Percentiles rank a stretch among this genome's conserved stretches.
These are phyloP conservation scores for Ptilorrhoa leucosticta DNA, from an alignment of 2,113 vertebrate species.

Conservation along the genomic window DNA sequence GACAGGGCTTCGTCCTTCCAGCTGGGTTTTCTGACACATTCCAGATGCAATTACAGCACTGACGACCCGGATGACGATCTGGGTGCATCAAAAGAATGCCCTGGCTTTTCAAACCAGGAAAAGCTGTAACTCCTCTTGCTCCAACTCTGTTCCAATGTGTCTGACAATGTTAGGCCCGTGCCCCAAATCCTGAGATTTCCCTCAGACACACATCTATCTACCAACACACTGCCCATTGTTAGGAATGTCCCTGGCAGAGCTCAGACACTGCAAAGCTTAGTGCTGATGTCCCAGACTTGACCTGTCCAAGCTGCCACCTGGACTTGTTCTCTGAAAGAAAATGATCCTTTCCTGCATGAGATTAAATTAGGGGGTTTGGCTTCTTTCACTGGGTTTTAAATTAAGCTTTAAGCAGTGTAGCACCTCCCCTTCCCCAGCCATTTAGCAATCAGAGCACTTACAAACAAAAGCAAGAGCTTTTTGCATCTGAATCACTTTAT, in stretches of 20 bases:
- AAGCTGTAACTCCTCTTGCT: background rate
- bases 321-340: background rate
- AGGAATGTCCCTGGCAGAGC: background rate
- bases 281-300: background rate
- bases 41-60: background rate
- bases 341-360: background rate
- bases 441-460: background rate
- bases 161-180: background rate
- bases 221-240: background rate
- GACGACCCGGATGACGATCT: background rate
- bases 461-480: background rate
- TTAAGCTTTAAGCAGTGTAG: background rate
- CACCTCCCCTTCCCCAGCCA: accelerated
- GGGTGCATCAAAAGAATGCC: background rate
- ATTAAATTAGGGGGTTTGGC: background rate
- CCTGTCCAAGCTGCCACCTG: background rate
- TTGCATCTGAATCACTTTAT: background rate
- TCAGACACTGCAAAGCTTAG: background rate
- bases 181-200: background rate
- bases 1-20: background rate
- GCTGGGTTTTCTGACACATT: background rate
- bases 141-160: background rate
- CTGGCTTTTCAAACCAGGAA: background rate
- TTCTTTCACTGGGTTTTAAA: background rate
- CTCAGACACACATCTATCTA: background rate